phyloP scores from a whole-genome alignment of 1,140 invertebrate genomes.

The Batillaria attramentaria region DNA sequence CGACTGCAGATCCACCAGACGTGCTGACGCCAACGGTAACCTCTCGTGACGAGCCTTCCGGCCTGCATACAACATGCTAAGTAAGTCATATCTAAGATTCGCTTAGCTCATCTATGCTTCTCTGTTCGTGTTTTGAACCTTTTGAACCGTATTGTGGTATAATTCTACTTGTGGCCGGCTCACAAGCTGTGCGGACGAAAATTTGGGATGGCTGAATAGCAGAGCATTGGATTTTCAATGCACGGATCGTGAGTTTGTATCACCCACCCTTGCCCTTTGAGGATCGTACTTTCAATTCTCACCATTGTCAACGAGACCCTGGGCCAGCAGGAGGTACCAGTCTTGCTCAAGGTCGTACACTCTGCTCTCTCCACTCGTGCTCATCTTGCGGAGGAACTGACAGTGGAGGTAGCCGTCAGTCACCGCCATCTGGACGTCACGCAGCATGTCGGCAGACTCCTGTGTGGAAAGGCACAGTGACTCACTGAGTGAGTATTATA shows the following conservation, averaged over 20 bases:
- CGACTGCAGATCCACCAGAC: slow-evolving; percentile 41
- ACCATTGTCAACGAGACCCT: slow-evolving; percentile 36
- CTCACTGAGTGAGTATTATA: too few relatives aligned
- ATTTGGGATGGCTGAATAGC: slow-evolving; percentile 88
- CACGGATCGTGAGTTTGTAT: too few relatives aligned
- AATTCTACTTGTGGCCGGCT: slow-evolving; percentile 87
- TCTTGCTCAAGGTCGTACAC: slow-evolving; percentile 44
- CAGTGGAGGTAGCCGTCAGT: slow-evolving; percentile 29
- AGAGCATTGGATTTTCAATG: too few relatives aligned
- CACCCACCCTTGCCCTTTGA: too few relatives aligned
- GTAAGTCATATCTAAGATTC: neutral
- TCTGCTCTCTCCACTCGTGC: slow-evolving; percentile 8
- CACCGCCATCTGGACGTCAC: neutral
- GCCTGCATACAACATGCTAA: slow-evolving; percentile 29
- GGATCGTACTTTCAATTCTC: neutral
- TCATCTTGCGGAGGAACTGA: slow-evolving; percentile 25
- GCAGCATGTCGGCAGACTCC: neutral
- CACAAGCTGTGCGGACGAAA: slow-evolving; percentile 86
- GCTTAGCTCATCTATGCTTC: neutral
- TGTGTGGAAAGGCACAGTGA: too few relatives aligned
- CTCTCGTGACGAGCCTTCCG: slow-evolving; percentile 38
- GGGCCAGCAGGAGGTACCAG: slow-evolving; percentile 42
- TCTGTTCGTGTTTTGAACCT: neutral
- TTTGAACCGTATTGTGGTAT: neutral
- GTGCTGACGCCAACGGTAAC: slow-evolving; percentile 36